These are phyloP conservation scores for Temnothorax nylanderi DNA, from an alignment of 1,140 invertebrate species.

Conservation along the genomic window DNA sequence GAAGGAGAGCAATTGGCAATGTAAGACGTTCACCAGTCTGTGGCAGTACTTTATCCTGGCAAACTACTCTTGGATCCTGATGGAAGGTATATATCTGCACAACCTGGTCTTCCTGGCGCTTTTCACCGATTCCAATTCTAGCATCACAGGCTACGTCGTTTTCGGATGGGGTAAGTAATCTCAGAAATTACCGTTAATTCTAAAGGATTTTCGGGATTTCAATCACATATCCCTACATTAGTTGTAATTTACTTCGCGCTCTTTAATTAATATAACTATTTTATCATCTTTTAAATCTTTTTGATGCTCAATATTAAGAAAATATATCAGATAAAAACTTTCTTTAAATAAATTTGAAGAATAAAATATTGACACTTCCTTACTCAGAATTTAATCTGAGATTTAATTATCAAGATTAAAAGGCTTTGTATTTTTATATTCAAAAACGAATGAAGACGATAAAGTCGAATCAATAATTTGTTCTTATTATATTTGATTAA, in stretches of 20 bases:
- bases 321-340: background rate
- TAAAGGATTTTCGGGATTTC: background rate
- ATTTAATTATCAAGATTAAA: background rate
- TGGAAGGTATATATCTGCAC: slow-evolving; percentile 93
- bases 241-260: background rate
- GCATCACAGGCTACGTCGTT: slow-evolving; percentile 89
- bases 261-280: background rate
- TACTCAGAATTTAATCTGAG: background rate
- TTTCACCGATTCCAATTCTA: slow-evolving; percentile 89
- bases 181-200: background rate
- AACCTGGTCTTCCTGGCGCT: slow-evolving; percentile 91
- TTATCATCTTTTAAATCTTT: background rate
- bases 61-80: slow-evolving; percentile 93
- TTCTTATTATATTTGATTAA: background rate
- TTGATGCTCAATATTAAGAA: background rate
- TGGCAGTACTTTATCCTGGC: slow-evolving; percentile 91
- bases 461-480: background rate
- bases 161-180: slow-evolving; percentile 91
- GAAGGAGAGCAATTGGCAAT: slow-evolving; percentile 88
- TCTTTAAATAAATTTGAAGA: background rate
- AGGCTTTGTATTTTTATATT: background rate
- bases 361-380: background rate
- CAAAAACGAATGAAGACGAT: background rate
- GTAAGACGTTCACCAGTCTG: slow-evolving; percentile 89
- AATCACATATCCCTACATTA: background rate